Evolutionary conservation across 2,113 vertebrate genomes (phyloP), one percentile per base, ranked within the genome.

Genomic region (Festucalex cinctus): DNA sequence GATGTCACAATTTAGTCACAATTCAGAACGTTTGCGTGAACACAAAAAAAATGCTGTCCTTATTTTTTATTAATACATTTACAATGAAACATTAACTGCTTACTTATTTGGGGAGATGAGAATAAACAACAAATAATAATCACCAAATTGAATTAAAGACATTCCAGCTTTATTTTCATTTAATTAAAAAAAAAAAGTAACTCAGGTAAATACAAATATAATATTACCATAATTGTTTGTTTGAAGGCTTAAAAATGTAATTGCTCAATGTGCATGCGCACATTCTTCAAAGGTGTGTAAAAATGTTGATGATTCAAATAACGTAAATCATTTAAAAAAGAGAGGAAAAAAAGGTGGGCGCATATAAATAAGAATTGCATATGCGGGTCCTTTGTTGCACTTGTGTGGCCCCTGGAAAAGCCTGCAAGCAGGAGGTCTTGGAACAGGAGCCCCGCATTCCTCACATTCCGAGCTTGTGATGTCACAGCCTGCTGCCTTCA

Each of bases 241-340:
- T 17, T 32, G 13, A 19, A 57, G 2, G 2, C 6, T 56, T 56
- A 2, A 20, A 9, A n/a, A n/a, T 7, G 2, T 2, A 7, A 46
- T 48, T 48, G 0, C 3, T 2, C 20, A 49, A n/a, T 49, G 20
- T 63, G 48, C 58, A 56, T 60, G 24, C 22, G 20, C 24, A 53
- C 3, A 44, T 17, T 43, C 41, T 35, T 6, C 14, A 16, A 56
- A 28, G 6, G 13, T 28, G 53, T 71, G 61, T 74, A 81, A 80
- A 82, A 74, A 70, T 83, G 78, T 78, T 65, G 60, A 24, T 76
- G 77, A 68, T 79, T 69, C 80, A 79, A 75, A 80, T 79, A 71
- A 61, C 49, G 64, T 76, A 81, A 81, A 37, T 84, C 77, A 75
- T n/a, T n/a, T n/a, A n/a, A n/a, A n/a, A 9, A n/a, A 49, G 20